Percentiles rank a stretch among this genome's conserved stretches.
Evolutionary conservation across 2,113 vertebrate species (phyloP).

Genomic region (Helogale parvula): DNA sequence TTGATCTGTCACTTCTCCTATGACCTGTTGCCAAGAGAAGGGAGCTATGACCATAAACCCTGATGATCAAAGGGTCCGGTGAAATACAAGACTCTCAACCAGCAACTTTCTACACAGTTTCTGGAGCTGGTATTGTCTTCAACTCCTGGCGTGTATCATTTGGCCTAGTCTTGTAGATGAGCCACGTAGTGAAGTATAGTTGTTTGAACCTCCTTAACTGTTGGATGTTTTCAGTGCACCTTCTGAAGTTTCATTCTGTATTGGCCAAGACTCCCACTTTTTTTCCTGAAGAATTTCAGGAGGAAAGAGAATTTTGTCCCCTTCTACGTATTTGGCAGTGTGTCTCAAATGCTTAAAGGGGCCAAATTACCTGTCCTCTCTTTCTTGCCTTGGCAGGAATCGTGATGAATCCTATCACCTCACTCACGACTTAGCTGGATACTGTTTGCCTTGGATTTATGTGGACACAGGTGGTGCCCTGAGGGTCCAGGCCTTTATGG

Average conservation of each 20-base stretch:
- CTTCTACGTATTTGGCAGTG: neutral
- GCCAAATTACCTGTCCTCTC: neutral
- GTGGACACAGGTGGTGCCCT: conserved; percentile 44
- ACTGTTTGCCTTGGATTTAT: conserved; percentile 43
- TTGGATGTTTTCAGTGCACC: neutral
- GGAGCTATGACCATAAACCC: neutral
- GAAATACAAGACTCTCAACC: neutral
- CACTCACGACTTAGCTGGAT: neutral
- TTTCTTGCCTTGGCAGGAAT: neutral
- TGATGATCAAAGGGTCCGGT: neutral
- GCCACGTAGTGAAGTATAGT: neutral
- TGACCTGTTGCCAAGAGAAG: neutral
- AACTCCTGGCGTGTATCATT: neutral
- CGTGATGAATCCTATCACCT: neutral
- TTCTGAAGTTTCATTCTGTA: neutral
- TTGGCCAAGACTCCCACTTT: neutral
- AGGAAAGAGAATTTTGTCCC: neutral
- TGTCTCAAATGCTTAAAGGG: neutral
- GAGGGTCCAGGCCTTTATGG: conserved; percentile 15
- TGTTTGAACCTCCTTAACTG: neutral
- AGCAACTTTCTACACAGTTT: neutral
- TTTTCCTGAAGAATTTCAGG: neutral
- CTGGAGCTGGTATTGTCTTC: neutral
- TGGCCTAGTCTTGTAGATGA: neutral
- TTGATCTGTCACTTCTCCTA: neutral